Base-by-base conservation (phyloP, 2,888 invertebrate species). In the Vesta saturnalis region DNA sequence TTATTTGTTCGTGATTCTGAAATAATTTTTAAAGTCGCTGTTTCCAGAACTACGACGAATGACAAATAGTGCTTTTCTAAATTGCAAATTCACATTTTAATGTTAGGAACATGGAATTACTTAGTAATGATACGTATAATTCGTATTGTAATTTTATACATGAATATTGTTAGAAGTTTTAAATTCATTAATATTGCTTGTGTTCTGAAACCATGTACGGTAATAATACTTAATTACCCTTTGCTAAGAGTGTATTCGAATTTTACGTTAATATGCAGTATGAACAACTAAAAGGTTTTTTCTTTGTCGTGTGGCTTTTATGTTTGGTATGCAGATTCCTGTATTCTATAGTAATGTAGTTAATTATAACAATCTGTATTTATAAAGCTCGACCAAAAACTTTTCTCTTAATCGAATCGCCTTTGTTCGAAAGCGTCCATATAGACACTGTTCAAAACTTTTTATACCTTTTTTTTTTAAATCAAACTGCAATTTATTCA, bases 371-470 rank as follows among this genome's bases (percentile, higher is more conserved):
- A n/a, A n/a, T n/a, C n/a, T n/a, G 22, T 54, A 55, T 65, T 60
- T 60, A 60, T 54, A 55, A 56, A 56, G 54, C 65, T 65, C 35
- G 47, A 56, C 60, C n/a, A 55, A 60, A 59, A 65, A 56, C 16
- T 65, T 65, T 65, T 60, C 49, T 58, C 52, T 39, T 39, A 39
- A 39, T 39, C n/a, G 12, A n/a, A 39, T 12, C n/a, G n/a, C 39
- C 8, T 12, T 39, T 39, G 39, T 39, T n/a, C n/a, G 39, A 39
- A 39, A n/a, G n/a, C n/a, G 8, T 23, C 23, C 23, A 23, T 8
- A 8, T 23, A 5, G 3, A 23, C 3, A n/a, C 3, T 39, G 8
- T 39, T n/a, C 12, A 39, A 39, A 39, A 39, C 12, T 39, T 39
- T 39, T 39, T 39, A 39, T n/a, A 39, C 39, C n/a, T n/a, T n/a